phyloP scores from a whole-genome alignment of 92 coral and sea anemone genomes.

The Epizoanthus ramosus region DNA sequence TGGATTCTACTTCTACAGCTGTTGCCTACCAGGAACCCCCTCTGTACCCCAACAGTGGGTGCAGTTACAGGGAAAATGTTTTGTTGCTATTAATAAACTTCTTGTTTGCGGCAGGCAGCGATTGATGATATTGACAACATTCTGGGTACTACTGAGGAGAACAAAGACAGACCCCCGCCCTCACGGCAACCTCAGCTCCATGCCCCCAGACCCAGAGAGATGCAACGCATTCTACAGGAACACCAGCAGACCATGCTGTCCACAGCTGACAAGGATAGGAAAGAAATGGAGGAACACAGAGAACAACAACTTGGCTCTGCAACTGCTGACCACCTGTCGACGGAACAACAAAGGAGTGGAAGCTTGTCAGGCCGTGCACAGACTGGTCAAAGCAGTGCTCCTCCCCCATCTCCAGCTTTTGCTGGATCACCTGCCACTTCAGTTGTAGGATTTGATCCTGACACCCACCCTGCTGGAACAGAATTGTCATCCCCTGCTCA shows the following conservation, averaged over 20 bases:
- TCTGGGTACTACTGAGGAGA: conserved; percentile 93
- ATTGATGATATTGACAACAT: conserved; percentile 92
- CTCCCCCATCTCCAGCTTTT: conserved; percentile 80
- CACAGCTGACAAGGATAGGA: conserved; percentile 75
- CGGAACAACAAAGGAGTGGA: conserved; percentile 48
- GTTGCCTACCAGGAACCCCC: too few species aligned
- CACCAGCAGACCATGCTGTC: conserved; percentile 88
- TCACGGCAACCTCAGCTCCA: conserved; percentile 90
- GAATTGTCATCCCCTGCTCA: not conserved
- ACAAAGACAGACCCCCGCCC: conserved; percentile 71
- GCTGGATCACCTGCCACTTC: conserved; percentile 68
- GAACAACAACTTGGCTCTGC: conserved; percentile 26
- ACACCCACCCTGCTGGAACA: conserved; percentile 33
- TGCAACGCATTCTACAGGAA: conserved; percentile 90
- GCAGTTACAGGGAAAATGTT: too few species aligned
- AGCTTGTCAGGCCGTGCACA: conserved; percentile 46
- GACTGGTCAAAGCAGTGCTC: conserved; percentile 75
- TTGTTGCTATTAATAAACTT: too few species aligned
- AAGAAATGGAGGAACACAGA: conserved; percentile 70
- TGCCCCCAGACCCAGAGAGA: conserved; percentile 96
- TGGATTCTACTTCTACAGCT: too few species aligned
- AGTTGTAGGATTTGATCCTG: conserved; percentile 36
- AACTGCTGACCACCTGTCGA: conserved; percentile 18
- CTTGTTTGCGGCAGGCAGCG: conserved; percentile 64
- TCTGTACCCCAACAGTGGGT: too few species aligned